phyloP scores from a whole-genome alignment of 1,140 invertebrate genomes.

The Hypothenemus hampei region DNA sequence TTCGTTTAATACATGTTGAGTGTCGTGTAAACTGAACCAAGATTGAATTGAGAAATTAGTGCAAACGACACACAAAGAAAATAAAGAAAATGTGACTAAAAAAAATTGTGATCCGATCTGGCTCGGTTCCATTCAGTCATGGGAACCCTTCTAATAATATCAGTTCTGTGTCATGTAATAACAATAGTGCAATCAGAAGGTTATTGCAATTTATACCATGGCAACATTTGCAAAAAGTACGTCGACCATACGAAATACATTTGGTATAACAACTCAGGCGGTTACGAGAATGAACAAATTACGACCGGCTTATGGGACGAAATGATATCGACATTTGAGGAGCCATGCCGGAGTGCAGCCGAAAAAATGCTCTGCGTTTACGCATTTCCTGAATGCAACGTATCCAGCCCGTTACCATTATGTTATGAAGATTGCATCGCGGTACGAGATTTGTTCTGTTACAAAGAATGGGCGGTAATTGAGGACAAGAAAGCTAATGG shows the following conservation, averaged over 20 bases:
- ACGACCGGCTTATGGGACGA: constrained; percentile 78
- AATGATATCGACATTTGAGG: constrained; percentile 69
- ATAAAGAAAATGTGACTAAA: neutral
- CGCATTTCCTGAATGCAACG: constrained; percentile 83
- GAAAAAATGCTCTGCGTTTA: constrained; percentile 81
- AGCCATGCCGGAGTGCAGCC: constrained; percentile 79
- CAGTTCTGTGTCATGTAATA: constrained; percentile 1
- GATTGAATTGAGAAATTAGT: no score
- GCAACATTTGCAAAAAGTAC: constrained; percentile 80
- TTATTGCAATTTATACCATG: constrained; percentile 83
- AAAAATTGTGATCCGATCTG: neutral
- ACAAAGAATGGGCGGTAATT: constrained; percentile 85
- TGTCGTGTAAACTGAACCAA: no score
- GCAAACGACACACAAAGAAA: no score
- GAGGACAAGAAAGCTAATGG: constrained; percentile 81
- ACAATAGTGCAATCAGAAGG: constrained; percentile 44
- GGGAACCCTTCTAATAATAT: constrained; percentile 6
- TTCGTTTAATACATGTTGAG: no score
- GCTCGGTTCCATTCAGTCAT: constrained; percentile 17
- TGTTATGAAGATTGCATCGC: constrained; percentile 93
- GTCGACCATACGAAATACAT: constrained; percentile 66
- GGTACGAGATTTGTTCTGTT: constrained; percentile 84
- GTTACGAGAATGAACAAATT: constrained; percentile 79
- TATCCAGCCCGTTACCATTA: constrained; percentile 61
- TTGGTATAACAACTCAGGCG: constrained; percentile 76